Conservation (phyloP, 1,140 invertebrate genomes). For the Matsumurasca onukii region DNA sequence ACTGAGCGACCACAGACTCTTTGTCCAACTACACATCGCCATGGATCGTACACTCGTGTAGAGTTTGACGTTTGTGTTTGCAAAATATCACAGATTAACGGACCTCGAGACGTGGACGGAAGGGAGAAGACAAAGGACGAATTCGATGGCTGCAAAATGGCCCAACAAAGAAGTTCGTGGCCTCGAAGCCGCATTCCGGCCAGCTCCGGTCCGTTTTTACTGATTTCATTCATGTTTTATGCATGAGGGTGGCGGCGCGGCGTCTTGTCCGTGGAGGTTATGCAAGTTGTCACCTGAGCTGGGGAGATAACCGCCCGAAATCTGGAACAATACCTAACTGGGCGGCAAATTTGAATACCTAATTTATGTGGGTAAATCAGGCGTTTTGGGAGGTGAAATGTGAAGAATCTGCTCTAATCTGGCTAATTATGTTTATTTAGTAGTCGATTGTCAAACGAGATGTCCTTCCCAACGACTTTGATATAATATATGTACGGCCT, state of each 20-base stretch:
- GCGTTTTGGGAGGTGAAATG: too few species aligned
- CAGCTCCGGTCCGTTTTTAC: too few species aligned
- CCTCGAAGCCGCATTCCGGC: slow-evolving; percentile 12
- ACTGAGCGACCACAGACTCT: neutral
- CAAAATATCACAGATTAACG: neutral
- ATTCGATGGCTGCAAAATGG: neutral
- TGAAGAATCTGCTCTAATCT: too few species aligned
- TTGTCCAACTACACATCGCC: neutral
- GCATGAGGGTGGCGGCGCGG: neutral
- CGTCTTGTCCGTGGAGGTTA: neutral
- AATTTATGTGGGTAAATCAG: slow-evolving; percentile 16
- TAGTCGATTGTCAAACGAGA: too few species aligned
- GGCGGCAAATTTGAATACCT: slow-evolving; percentile 24
- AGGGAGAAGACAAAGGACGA: too few species aligned
- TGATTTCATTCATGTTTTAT: too few species aligned
- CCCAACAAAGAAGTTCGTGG: neutral
- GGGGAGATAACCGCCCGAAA: too few species aligned
- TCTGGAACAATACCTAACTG: slow-evolving; percentile 12
- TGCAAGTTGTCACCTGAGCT: too few species aligned
- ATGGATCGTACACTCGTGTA: neutral
- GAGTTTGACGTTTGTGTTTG: neutral
- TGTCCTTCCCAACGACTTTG: too few species aligned
- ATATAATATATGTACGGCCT: too few species aligned
- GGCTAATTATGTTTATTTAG: too few species aligned
- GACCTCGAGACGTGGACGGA: neutral